These are phyloP conservation scores for Psettodes erumei DNA, from an alignment of 2,113 vertebrate genomes.

Conservation along the genomic window DNA sequence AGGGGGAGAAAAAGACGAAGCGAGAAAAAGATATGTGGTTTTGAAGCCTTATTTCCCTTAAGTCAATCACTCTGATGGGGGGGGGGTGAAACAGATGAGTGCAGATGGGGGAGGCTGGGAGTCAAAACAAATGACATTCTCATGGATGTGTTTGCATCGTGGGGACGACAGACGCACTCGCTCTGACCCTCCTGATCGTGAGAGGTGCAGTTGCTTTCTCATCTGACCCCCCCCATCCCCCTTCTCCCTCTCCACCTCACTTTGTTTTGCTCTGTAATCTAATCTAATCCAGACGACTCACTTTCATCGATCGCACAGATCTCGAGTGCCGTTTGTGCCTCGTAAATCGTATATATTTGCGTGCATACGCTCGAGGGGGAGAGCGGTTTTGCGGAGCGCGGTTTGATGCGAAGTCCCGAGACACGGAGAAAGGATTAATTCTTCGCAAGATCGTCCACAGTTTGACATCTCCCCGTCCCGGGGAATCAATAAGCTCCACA, in stretches of 20 bases:
- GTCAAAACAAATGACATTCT: conserved; percentile 59
- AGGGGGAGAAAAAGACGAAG: conserved; percentile 1
- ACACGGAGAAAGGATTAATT: conserved; percentile 52
- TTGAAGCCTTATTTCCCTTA: conserved; percentile 23
- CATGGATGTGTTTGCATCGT: conserved; percentile 31
- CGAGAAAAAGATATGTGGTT: no score
- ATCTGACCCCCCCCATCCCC: conserved; percentile 6
- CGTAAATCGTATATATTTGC: conserved; percentile 18
- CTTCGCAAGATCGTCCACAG: conserved; percentile 46
- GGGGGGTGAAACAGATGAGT: conserved; percentile 3
- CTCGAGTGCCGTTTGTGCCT: conserved; percentile 38
- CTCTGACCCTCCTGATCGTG: background rate
- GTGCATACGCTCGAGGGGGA: conserved; percentile 9
- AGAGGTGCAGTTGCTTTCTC: conserved; percentile 32
- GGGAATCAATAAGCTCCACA: conserved; percentile 34
- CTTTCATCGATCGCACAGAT: conserved; percentile 64
- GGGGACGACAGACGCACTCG: background rate
- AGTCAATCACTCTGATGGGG: conserved; percentile 50
- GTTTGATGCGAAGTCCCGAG: conserved; percentile 54
- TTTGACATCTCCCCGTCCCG: conserved; percentile 37
- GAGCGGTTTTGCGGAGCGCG: conserved; percentile 30
- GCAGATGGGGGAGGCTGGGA: conserved; percentile 42
- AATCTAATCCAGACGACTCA: conserved; percentile 66
- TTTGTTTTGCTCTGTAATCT: conserved; percentile 50
- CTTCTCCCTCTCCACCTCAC: conserved; percentile 1